phyloP scores from a whole-genome alignment of 2,888 invertebrate genomes.

The Poecilobothrus nobilitatus region DNA sequence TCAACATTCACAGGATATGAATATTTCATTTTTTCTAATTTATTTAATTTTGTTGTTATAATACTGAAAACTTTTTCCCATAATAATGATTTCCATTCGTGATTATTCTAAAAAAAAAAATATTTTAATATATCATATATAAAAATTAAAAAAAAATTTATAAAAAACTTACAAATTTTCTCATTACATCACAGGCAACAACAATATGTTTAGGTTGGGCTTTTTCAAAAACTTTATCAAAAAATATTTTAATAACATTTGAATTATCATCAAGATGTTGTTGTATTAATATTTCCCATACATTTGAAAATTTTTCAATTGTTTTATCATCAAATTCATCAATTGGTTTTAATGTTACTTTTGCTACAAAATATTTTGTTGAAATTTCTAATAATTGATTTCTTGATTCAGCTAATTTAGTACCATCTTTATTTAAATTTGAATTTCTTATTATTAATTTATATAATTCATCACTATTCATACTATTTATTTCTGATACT shows the following conservation, averaged over 20 bases:
- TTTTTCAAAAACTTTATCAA: conserved; percentile 17
- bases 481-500: neutral
- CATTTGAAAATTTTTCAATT: conserved; percentile 13
- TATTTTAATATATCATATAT: neutral
- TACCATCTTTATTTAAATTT: neutral
- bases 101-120: conserved; percentile 11
- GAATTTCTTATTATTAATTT: neutral
- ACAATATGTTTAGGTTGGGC: conserved; percentile 18
- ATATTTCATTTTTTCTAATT: conserved; percentile 50
- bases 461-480: neutral
- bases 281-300: conserved; percentile 17
- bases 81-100: conserved; percentile 18
- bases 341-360: neutral
- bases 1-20: conserved; percentile 36
- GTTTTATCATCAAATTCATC: conserved; percentile 16
- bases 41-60: conserved; percentile 54
- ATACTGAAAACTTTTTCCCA: conserved; percentile 52
- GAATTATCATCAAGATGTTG: conserved; percentile 12
- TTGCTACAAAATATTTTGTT: neutral
- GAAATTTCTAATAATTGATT: neutral
- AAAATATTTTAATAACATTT: conserved; percentile 15
- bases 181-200: conserved; percentile 18
- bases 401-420: neutral
- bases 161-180: conserved; percentile 18
- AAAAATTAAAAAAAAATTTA: neutral